phyloP scores from a whole-genome alignment of 2,113 vertebrate genomes.

The Barbus barbus region DNA sequence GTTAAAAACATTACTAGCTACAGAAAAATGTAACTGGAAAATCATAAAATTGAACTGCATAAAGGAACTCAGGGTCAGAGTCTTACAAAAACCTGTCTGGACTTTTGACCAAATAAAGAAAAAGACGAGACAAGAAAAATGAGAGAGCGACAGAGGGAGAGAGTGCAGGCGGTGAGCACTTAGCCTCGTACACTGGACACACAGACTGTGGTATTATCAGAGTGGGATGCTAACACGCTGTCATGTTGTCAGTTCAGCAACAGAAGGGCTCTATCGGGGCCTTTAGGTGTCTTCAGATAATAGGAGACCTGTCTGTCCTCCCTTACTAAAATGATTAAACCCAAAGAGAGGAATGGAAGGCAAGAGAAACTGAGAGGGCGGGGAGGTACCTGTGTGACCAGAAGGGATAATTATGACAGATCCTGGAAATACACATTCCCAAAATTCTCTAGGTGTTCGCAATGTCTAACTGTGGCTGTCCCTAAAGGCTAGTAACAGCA shows the following conservation, averaged over 20 bases:
- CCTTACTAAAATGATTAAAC: conserved; percentile 31
- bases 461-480: conserved; percentile 17
- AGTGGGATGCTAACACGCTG: conserved; percentile 45
- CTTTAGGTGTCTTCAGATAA: conserved; percentile 48
- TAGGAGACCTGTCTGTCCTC: conserved; percentile 42
- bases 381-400: conserved; percentile 36
- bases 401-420: conserved; percentile 44
- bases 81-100: background rate
- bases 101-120: conserved; percentile 21
- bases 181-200: conserved; percentile 14
- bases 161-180: background rate
- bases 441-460: conserved; percentile 40
- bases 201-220: conserved; percentile 33
- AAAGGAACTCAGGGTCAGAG: conserved; percentile 5
- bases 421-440: conserved; percentile 33
- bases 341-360: conserved; percentile 3
- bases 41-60: background rate
- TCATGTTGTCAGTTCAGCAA: conserved; percentile 42
- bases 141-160: background rate
- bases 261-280: conserved; percentile 23
- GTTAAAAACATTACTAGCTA: background rate
- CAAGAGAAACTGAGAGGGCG: background rate
- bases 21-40: background rate
- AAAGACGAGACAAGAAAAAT: background rate
- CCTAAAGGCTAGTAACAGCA: conserved; percentile 34